phyloP scores from a whole-genome alignment of 2,113 vertebrate species.

The Phrynosoma platyrhinos region DNA sequence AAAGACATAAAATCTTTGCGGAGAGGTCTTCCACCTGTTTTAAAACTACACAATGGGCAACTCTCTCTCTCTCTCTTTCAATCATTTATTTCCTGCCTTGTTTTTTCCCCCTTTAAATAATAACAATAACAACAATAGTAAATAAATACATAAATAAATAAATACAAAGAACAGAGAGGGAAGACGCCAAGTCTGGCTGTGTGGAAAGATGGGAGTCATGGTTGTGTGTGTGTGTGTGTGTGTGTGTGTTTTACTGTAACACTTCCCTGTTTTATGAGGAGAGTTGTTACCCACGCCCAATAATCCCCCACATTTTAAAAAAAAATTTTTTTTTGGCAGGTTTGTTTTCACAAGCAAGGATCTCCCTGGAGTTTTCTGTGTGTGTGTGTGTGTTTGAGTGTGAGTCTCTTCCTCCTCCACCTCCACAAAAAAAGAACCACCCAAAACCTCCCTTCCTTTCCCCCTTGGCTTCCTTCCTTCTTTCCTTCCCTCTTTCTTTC shows the following conservation, averaged over 20 bases:
- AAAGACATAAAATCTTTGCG: slow-evolving; percentile 95
- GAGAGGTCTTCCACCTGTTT: slow-evolving; percentile 89
- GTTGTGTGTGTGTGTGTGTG: slow-evolving; percentile 30
- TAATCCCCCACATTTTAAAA: too few relatives aligned
- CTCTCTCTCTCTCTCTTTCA: slow-evolving; percentile 12
- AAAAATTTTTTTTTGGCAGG: slow-evolving; percentile 36
- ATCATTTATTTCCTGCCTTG: not conserved
- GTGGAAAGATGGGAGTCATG: slow-evolving; percentile 66
- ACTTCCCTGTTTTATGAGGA: slow-evolving; percentile 70
- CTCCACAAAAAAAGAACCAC: too few relatives aligned
- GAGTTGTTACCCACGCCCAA: slow-evolving; percentile 64
- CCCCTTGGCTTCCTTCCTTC: not conserved
- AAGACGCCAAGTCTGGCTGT: slow-evolving; percentile 47
- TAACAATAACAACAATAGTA: not conserved
- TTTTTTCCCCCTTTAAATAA: slow-evolving; percentile 35
- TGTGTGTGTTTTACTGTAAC: slow-evolving; percentile 62
- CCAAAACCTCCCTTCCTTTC: slow-evolving; percentile 42
- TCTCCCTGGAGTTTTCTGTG: slow-evolving; percentile 15
- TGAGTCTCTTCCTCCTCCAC: not conserved
- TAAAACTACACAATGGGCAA: slow-evolving; percentile 79
- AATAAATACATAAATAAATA: not conserved
- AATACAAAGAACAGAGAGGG: not conserved
- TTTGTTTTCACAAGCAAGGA: slow-evolving; percentile 72
- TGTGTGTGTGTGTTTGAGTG: not conserved
- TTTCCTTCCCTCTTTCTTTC: rapidly evolving